Evolutionary conservation across 2,113 vertebrate species (phyloP).

Genomic region (Serilophus lunatus): DNA sequence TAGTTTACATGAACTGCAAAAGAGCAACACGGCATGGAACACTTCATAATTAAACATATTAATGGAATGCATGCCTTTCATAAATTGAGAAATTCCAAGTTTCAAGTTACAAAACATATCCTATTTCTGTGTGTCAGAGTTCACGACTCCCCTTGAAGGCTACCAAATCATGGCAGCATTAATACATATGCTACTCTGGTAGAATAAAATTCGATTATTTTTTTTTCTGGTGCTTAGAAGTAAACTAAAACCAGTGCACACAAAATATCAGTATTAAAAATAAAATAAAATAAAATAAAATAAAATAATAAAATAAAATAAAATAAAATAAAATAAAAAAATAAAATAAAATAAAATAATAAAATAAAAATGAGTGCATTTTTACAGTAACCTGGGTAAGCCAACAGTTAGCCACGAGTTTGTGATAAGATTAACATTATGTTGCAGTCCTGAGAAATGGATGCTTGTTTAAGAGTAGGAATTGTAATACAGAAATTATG

Average conservation of each 20-base stretch:
- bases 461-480: neutral
- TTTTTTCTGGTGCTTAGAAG: neutral
- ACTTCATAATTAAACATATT: neutral
- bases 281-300: neutral
- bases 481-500: neutral
- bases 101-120: neutral
- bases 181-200: rapidly evolving
- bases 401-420: neutral
- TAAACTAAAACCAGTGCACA: neutral
- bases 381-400: neutral
- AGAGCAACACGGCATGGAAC: neutral
- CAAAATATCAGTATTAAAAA: neutral
- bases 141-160: neutral
- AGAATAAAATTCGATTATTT: neutral
- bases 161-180: rapidly evolving
- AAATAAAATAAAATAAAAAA: too few species aligned
- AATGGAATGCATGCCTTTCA: neutral
- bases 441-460: neutral
- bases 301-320: too few species aligned
- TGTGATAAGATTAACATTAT: neutral
- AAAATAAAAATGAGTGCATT: too few species aligned
- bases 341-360: too few species aligned
- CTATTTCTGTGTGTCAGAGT: neutral
- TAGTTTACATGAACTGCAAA: neutral
- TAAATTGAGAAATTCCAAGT: neutral